Evolutionary conservation across 23 tunicate species (phyloP), one percentile per base, ranked within the genome.

Genomic region (Styela plicata): DNA sequence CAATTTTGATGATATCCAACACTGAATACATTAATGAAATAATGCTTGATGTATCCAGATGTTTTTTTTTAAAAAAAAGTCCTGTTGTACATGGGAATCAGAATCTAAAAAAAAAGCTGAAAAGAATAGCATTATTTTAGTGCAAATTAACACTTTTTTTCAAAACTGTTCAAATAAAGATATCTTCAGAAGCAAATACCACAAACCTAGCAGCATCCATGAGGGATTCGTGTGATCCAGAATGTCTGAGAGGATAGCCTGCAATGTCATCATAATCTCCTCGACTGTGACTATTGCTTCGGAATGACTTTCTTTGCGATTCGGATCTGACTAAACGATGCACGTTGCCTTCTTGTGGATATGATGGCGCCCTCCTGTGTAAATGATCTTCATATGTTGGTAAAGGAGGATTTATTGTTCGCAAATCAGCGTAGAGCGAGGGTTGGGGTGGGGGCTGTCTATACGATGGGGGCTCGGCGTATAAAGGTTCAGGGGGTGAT

Each of bases 221-320:
- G 18, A 91, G 89, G 10, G 97, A 91, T 37, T 91, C 97, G 34
- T 91, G 97, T 10, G 97, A 91, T 31, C 91, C 97, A 7, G 97
- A 64, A 7, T 86, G 75, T 10, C 97, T 71, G 22, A 91, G 32
- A 16, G 97, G 97, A 69, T 63, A 91, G 31, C 30, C 82, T 26
- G 67, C 70, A 67, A 24, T 52, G 65, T 26, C 73, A 30, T 86
- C 82, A 31, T 86, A 74, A 68, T n/a, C 71, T 21, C 34, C 24
- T 17, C 64, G 81, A 19, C 66, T 31, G 10, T 23, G 29, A 1
- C 63, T 26, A 24, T 31, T 33, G 52, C 52, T 31, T 1, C 81
- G 64, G 81, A 32, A 53, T 53, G 81, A 76, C 27, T 53, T 76
- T 2, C 81, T 20, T 31, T 26, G n/a, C 31, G 81, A 53, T 27